These are phyloP conservation scores for Phorcus lineatus DNA, from an alignment of 2,888 invertebrate species.

Conservation along the genomic window DNA sequence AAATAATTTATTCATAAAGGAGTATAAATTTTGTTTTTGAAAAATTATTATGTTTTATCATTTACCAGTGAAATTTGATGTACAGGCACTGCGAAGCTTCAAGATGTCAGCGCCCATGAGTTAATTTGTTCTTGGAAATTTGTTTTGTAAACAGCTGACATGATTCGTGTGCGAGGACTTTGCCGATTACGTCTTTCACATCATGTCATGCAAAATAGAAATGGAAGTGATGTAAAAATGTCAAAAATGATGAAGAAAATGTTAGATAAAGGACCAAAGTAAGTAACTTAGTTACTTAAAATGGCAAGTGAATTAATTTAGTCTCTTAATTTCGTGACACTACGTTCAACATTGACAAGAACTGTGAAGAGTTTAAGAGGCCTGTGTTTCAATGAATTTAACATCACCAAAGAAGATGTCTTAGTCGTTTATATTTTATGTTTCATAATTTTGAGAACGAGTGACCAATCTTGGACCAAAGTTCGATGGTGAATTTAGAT, in stretches of 20 bases:
- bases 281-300: background rate
- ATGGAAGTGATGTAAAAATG: conserved; percentile 26
- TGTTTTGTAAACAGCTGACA: background rate
- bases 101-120: conserved; percentile 33
- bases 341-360: no score
- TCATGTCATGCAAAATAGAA: background rate
- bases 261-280: conserved; percentile 24
- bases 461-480: no score
- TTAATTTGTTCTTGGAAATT: background rate
- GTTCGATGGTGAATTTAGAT: no score
- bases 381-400: no score
- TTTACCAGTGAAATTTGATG: no score
- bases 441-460: no score
- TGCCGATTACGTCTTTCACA: background rate
- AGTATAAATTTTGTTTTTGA: no score
- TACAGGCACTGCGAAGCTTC: conserved; percentile 17
- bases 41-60: no score
- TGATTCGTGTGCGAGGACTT: background rate
- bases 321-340: background rate
- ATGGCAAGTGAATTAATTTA: background rate
- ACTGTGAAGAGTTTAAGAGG: no score
- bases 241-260: conserved; percentile 27
- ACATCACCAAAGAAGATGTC: no score
- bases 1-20: no score
- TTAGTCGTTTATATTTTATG: no score